A percentile compares a stretch with the other conserved stretches of the same genome.
Conservation (phyloP, 2,797 vertebrate genomes). For the Xiphorhynchus erythropygius region DNA sequence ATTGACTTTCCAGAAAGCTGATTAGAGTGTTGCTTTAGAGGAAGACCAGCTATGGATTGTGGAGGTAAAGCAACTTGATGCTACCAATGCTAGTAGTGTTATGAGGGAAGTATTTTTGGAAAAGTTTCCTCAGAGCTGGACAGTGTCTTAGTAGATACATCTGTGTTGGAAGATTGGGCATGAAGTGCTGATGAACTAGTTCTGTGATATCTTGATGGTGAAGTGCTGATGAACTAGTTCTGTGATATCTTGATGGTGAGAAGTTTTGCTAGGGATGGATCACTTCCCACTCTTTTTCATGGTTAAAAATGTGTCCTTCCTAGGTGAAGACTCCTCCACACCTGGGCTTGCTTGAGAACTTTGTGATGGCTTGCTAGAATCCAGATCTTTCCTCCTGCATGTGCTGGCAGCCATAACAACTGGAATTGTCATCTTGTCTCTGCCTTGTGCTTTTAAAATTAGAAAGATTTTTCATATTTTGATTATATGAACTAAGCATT, state of each 20-base stretch:
- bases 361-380: background rate
- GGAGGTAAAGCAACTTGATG: background rate
- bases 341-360: background rate
- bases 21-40: background rate
- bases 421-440: background rate
- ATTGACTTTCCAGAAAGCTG: background rate
- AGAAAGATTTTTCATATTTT: background rate
- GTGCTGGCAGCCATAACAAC: background rate
- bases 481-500: background rate
- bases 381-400: background rate
- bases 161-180: background rate
- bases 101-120: background rate
- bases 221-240: background rate
- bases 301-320: background rate
- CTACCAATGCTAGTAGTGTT: background rate
- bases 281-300: background rate
- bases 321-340: background rate
- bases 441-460: background rate
- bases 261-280: background rate
- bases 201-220: background rate
- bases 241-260: background rate
- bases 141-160: background rate
- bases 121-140: background rate
- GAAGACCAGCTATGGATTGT: background rate
- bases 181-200: background rate